phyloP scores from a whole-genome alignment of 2,888 invertebrate genomes.

The Euplagia quadripunctaria region DNA sequence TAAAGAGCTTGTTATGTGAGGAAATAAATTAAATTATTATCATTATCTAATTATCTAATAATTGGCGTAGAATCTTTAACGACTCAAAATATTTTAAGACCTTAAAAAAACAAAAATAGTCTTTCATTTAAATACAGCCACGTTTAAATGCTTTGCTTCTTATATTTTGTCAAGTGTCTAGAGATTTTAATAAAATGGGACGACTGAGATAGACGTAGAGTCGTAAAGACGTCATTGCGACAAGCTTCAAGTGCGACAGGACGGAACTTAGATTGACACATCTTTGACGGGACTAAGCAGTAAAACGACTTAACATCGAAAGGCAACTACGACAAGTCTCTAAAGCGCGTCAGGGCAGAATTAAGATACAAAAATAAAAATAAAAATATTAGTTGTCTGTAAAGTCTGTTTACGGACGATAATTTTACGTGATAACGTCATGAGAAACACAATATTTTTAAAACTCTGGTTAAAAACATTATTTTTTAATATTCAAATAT shows the following conservation, averaged over 20 bases:
- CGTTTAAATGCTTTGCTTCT: not conserved
- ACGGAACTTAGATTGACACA: not conserved
- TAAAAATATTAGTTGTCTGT: no score
- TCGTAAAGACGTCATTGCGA: not conserved
- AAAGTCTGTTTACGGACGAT: no score
- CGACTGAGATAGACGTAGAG: not conserved
- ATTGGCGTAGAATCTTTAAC: not conserved
- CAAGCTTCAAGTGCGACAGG: not conserved
- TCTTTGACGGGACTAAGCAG: not conserved
- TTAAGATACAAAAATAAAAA: not conserved
- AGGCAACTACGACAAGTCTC: not conserved
- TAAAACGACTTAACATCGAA: not conserved
- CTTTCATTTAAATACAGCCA: not conserved
- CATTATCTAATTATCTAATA: no score
- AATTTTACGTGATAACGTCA: no score
- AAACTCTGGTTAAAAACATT: no score
- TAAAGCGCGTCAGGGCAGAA: not conserved
- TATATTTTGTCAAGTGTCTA: not conserved
- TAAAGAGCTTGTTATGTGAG: no score
- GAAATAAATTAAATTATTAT: no score
- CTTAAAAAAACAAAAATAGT: not conserved
- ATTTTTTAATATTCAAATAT: no score
- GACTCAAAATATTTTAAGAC: not conserved
- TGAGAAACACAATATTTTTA: no score
- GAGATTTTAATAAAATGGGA: not conserved